Conservation (phyloP, 2,113 vertebrate genomes). For the Otus sunia region DNA sequence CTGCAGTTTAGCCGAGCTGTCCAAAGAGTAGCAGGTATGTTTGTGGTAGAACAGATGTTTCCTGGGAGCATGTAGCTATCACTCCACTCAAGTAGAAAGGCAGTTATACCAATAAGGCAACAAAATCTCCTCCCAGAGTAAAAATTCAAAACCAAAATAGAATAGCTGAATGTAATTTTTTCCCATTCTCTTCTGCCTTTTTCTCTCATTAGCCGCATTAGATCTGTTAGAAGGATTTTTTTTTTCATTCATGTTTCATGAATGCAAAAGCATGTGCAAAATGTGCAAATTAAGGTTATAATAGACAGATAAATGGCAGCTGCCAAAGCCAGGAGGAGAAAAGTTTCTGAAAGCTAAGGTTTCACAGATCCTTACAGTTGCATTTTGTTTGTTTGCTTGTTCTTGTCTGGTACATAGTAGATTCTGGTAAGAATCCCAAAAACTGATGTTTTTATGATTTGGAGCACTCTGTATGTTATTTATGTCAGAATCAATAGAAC, state of each 20-base stretch:
- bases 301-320: background rate
- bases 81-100: background rate
- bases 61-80: background rate
- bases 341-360: background rate
- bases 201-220: background rate
- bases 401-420: background rate
- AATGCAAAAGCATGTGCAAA: background rate
- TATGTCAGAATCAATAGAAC: constrained; percentile 14
- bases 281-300: background rate
- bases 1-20: background rate
- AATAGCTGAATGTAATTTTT: background rate
- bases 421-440: background rate
- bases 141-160: background rate
- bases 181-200: background rate
- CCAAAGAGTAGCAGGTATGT: background rate
- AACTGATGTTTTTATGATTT: background rate
- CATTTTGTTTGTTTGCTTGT: background rate
- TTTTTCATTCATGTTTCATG: background rate
- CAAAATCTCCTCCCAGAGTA: background rate
- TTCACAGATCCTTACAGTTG: background rate
- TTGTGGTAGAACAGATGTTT: background rate
- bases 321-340: background rate
- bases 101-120: background rate
- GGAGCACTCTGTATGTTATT: background rate
- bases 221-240: background rate